These are phyloP conservation scores for Drosophila arizonae DNA, from an alignment of 1,140 invertebrate genomes.

Conservation along the genomic window DNA sequence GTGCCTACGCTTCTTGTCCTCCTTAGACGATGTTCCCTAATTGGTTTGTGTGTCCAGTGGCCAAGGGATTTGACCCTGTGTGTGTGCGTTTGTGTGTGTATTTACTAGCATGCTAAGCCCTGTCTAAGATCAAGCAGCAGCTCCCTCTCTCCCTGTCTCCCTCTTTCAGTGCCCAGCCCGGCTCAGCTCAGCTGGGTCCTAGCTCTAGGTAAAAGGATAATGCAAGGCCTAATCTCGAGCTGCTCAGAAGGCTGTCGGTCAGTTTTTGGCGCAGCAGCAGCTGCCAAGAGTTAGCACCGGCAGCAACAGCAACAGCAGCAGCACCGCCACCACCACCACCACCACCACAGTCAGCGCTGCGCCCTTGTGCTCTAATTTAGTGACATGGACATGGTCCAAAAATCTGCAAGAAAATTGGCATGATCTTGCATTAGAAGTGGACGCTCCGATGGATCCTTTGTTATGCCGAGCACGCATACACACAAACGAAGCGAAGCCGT, in stretches of 20 bases:
- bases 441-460: slow-evolving; percentile 49
- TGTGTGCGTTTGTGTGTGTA: not conserved
- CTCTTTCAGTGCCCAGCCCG: not conserved
- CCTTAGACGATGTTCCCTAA: slow-evolving; percentile 24
- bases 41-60: slow-evolving; percentile 32
- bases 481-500: not conserved
- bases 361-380: slow-evolving; percentile 72
- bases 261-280: slow-evolving; percentile 43
- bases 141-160: not conserved
- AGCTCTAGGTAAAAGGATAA: slow-evolving; percentile 66
- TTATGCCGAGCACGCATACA: slow-evolving; percentile 27
- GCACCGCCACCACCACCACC: slow-evolving; percentile 7
- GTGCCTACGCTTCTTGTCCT: not conserved
- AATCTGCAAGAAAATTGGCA: slow-evolving; percentile 59
- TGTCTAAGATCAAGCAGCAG: slow-evolving; percentile 30
- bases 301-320: not conserved
- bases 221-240: slow-evolving; percentile 43
- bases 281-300: not conserved
- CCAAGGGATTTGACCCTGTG: slow-evolving; percentile 5
- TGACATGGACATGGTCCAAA: slow-evolving; percentile 43
- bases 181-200: not conserved
- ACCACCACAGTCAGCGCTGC: slow-evolving; percentile 30
- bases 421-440: slow-evolving; percentile 54
- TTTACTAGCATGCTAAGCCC: slow-evolving; percentile 13
- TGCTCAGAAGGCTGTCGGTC: slow-evolving; percentile 35